Base-by-base conservation (phyloP, 2,888 invertebrate genomes). In the Napeogenes sylphis region DNA sequence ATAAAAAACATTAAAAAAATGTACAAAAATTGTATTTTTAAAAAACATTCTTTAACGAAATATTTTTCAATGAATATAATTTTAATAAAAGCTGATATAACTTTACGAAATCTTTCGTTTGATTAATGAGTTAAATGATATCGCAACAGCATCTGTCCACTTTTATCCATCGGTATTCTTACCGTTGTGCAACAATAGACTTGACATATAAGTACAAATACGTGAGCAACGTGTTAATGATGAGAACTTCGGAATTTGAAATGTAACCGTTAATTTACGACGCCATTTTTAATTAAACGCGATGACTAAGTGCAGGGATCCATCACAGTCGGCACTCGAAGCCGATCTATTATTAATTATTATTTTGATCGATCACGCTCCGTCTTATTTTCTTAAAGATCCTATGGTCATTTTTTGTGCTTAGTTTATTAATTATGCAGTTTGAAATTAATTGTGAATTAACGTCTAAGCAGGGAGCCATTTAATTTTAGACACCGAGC, bases 281-380 rank as follows among this genome's bases (percentile, higher is more conserved):
- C 77, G 81, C 80, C 78, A 81, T 85, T 89, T 88, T 90, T 90
- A 90, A 90, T 90, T 90, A 89, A 89, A 88, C 80, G 75, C 85
- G 87, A 90, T 90, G 90, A 89, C 90, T 88, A 86, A 87, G 90
- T 85, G 81, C 77, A 76, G 78, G 81, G 81, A 83, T 85, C 84
- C 84, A 85, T 86, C 86, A 85, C 84, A 77, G 81, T 80, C 81
- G 82, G 79, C 78, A 77, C 77, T 80, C 78, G 79, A 75, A 73
- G 77, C 77, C 82, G 82, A 83, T 83, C 85, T 88, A 87, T 86
- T 87, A 88, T 87, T 90, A 87, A 89, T 90, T 90, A 87, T 85
- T 88, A 86, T 87, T 89, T 87, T 90, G 88, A 90, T 89, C 81
- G 89, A 89, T 90, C 87, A 85, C 79, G 85, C 77, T 78, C 74